Evolutionary conservation across 2,797 vertebrate species (phyloP), one percentile per base, ranked within the genome.

Genomic region (Vespertilio murinus): DNA sequence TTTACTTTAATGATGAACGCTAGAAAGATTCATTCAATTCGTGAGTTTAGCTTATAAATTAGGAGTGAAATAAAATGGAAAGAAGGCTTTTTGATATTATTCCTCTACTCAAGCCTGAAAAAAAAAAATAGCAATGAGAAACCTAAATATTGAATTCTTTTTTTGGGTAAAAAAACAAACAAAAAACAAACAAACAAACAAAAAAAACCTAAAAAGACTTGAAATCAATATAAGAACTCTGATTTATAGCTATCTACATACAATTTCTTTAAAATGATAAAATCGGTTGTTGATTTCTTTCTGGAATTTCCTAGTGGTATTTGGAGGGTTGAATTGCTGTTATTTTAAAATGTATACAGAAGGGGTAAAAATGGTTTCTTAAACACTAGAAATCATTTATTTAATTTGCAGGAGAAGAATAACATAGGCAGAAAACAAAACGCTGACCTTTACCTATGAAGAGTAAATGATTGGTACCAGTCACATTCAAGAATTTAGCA

Each of bases 371-470:
- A 79, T 23, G 7, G 0, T 13, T 78, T 79, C 73, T 30, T 73
- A 65, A 82, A 77, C 45, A 78, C 77, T 12, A 75, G 18, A 78
- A 56, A 54, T 84, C 10, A 70, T 6, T 42, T 18, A 56, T 95
- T 96, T 84, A 11, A 70, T 17, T 90, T 95, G 12, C 33, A 83
- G 79, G 95, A 95, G 8, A 8, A 18, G 59, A 65, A 75, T 47
- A 59, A 90, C 17, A 56, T 17, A 64, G 18, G 3, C 4, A 47
- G 45, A 69, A 79, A 4, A 78, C 7, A 54, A 16, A 73, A 70
- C 56, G 71, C 20, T 59, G 10, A 96, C 30, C n/a, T 71, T 84
- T 80, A 78, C 6, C 80, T 59, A 30, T n/a, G 0, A 0, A 73
- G 16, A 35, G 7, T 20, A 17, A 95, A 65, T 8, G 81, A 84